Percentiles rank a stretch among this genome's conserved stretches.
Conservation (phyloP, 2,888 invertebrate genomes). For the Colletes collaris region DNA sequence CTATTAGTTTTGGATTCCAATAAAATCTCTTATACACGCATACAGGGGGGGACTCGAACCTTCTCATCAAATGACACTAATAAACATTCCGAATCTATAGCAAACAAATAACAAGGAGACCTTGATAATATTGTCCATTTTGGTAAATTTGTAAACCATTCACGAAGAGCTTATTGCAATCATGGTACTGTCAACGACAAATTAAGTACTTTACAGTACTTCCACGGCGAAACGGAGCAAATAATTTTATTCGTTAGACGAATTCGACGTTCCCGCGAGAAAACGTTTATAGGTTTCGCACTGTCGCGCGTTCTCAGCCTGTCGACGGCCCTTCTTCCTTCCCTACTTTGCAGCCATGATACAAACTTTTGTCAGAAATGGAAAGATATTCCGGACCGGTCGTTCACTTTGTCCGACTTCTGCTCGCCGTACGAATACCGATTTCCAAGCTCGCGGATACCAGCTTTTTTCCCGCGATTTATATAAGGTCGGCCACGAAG, state of each 20-base stretch:
- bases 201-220: too few species aligned
- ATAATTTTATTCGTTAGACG: not conserved
- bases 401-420: slow-evolving; percentile 58
- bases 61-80: too few species aligned
- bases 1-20: too few species aligned
- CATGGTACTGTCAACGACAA: too few species aligned
- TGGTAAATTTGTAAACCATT: too few species aligned
- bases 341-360: slow-evolving; percentile 12
- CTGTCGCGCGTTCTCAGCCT: not conserved
- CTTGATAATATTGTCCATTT: too few species aligned
- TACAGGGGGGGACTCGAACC: too few species aligned
- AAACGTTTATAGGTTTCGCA: slow-evolving; percentile 21
- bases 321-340: not conserved
- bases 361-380: slow-evolving; percentile 22
- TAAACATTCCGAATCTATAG: too few species aligned
- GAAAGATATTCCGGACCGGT: slow-evolving; percentile 45
- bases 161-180: too few species aligned
- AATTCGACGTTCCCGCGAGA: not conserved
- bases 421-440: slow-evolving; percentile 41
- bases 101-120: too few species aligned
- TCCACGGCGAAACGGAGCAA: not conserved
- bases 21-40: too few species aligned
- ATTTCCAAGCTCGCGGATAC: slow-evolving; percentile 31
- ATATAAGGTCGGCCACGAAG: slow-evolving; percentile 59
- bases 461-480: slow-evolving; percentile 48